Evolutionary conservation across 2,888 invertebrate species (phyloP).

Genomic region (Harmothoe impar): DNA sequence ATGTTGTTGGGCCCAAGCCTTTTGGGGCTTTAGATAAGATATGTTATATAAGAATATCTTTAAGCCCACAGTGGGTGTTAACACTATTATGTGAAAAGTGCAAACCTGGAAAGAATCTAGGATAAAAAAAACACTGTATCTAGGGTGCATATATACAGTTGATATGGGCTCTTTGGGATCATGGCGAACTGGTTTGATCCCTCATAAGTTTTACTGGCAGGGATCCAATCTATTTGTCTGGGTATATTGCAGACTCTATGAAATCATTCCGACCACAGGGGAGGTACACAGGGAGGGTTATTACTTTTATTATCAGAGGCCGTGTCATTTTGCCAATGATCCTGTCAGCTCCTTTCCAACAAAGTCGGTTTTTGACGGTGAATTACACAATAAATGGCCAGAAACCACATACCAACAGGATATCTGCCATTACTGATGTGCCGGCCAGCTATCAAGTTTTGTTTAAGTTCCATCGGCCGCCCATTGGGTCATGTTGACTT

Average conservation of each 20-base stretch:
- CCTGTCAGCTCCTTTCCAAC: slow-evolving; percentile 39
- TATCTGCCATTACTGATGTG: slow-evolving; percentile 40
- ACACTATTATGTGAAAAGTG: too few relatives aligned
- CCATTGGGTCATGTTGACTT: slow-evolving; percentile 57
- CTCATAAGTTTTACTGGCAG: slow-evolving; percentile 42
- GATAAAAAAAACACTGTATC: too few relatives aligned
- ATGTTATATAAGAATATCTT: too few relatives aligned
- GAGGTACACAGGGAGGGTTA: not conserved
- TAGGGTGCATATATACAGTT: not conserved
- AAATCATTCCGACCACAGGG: slow-evolving; percentile 22
- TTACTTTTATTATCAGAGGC: slow-evolving; percentile 56
- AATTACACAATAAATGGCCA: slow-evolving; percentile 61
- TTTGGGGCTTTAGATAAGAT: too few relatives aligned
- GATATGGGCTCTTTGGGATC: not conserved
- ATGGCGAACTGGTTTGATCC: not conserved
- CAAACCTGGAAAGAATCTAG: too few relatives aligned
- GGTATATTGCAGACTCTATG: slow-evolving; percentile 48
- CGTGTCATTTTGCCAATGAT: slow-evolving; percentile 46
- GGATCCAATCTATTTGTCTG: slow-evolving; percentile 40
- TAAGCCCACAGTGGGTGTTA: too few relatives aligned
- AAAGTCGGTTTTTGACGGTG: slow-evolving; percentile 60
- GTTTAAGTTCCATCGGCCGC: slow-evolving; percentile 57
- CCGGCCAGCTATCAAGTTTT: slow-evolving; percentile 52
- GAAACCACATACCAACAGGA: slow-evolving; percentile 51
- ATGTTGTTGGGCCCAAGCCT: too few relatives aligned